Evolutionary conservation across 2,888 invertebrate species (phyloP), one percentile per base, ranked within the genome.

Genomic region (Seira sanloemensis): DNA sequence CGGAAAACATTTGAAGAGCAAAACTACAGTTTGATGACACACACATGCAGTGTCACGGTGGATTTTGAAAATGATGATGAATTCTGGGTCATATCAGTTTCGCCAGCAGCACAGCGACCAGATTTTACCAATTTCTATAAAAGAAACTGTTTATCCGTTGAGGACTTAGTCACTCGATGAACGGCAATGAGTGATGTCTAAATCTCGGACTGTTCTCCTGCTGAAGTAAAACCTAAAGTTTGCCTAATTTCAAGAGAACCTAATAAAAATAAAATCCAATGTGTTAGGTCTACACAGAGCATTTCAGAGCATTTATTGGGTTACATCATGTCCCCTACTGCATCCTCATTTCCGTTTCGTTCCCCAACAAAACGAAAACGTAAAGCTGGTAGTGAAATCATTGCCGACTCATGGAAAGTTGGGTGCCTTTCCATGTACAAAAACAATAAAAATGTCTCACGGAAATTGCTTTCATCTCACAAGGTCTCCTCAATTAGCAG

Each of bases 381-480:
- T 4, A 37, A 37, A 37, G 37, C 37, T 37, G 5, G 4, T 37
- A 7, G 4, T 12, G 4, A 37, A 4, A 7, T 7, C 37, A 12
- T 37, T 12, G 37, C 12, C 37, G 37, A 7, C 37, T 37, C 37
- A 37, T 4, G 12, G 12, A 37, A 37, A 12, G 12, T 7, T 37
- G 5, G 12, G 37, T 37, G 37, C 12, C 12, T 12, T 12, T 37
- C 37, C 12, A 7, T 37, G 12, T 37, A 12, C 5, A 37, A 12
- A 7, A 37, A 12, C 4, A 37, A 12, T 37, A 37, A 37, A 37
- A 37, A 7, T 12, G 5, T 12, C 37, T 37, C 25, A 21, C 54
- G 81, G 66, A 81, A 81, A 81, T 81, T 81, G 50, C 75, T 65
- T 76, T 75, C 37, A 2, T 23, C 25, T 58, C 18, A 69, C n/a